These are phyloP conservation scores for Melanotaenia boesemani DNA, from an alignment of 2,797 vertebrate species.

Conservation along the genomic window DNA sequence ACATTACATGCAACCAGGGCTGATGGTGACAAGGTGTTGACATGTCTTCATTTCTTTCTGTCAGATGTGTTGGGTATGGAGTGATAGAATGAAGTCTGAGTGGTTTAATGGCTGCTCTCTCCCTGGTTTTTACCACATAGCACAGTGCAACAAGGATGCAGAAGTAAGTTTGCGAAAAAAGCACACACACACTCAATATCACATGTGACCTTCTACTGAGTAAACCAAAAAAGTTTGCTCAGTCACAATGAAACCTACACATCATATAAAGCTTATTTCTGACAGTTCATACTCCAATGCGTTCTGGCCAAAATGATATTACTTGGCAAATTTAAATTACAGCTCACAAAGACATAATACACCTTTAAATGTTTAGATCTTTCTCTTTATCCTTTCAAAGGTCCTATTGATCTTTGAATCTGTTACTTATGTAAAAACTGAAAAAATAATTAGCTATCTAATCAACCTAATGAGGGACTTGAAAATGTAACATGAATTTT, in stretches of 20 bases:
- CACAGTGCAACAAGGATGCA: neutral
- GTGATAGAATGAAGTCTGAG: slow-evolving; percentile 25
- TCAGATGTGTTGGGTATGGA: slow-evolving; percentile 6
- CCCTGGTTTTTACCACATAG: neutral
- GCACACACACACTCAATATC: neutral
- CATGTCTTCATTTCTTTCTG: slow-evolving; percentile 19
- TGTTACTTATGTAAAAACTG: neutral
- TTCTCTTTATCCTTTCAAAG: neutral
- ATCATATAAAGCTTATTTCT: neutral
- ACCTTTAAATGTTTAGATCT: neutral
- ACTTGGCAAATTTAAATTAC: neutral
- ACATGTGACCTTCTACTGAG: neutral
- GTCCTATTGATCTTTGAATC: neutral
- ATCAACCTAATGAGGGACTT: neutral
- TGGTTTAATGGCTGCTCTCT: slow-evolving; percentile 22
- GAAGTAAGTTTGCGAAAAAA: neutral
- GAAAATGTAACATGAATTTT: neutral
- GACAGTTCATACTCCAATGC: neutral
- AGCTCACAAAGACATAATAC: neutral
- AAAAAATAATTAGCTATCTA: neutral
- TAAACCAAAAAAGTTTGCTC: neutral
- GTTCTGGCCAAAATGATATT: neutral
- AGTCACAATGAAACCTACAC: neutral
- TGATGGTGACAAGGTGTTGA: slow-evolving; percentile 37
- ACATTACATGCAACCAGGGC: slow-evolving; percentile 6